Percentiles rank a stretch among this genome's conserved stretches.
Conservation (phyloP, 64 coral and sea anemone genomes). For the Montipora cactus region DNA sequence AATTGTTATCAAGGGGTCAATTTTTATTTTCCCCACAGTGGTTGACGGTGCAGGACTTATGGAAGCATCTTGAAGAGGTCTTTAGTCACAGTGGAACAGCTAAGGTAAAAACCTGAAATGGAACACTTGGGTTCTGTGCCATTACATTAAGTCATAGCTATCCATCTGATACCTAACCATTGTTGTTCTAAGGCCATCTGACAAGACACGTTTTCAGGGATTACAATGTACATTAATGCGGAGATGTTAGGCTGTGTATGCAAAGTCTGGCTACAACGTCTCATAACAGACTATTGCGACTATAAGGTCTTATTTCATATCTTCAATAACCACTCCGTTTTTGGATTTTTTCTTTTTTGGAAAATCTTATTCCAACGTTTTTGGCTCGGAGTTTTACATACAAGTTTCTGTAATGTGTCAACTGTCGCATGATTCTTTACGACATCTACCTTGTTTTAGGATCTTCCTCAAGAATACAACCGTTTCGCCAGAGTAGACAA, state of each 20-base stretch:
- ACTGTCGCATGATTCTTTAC: background rate
- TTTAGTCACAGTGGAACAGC: slow-evolving; percentile 86
- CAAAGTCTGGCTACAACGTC: no score
- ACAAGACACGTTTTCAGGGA: no score
- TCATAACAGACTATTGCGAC: no score
- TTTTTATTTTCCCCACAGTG: slow-evolving; percentile 60
- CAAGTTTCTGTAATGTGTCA: no score
- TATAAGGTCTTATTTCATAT: no score
- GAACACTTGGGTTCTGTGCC: background rate
- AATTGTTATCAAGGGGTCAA: background rate
- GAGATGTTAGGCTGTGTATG: no score
- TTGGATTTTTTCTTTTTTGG: no score
- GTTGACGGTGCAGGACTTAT: slow-evolving; percentile 91
- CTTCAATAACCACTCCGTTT: no score
- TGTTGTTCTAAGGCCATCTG: background rate
- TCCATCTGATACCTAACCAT: background rate
- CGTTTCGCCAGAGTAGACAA: slow-evolving; percentile 98
- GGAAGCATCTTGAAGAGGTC: slow-evolving; percentile 94
- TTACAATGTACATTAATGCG: no score
- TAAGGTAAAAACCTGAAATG: slow-evolving; percentile 59
- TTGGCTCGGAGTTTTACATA: no score
- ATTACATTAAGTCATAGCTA: background rate
- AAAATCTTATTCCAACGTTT: no score
- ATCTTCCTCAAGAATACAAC: slow-evolving; percentile 95
- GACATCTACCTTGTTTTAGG: slow-evolving; percentile 30